Evolutionary conservation across 2,113 vertebrate genomes (phyloP).

Genomic region (Scartelaos histophorus): DNA sequence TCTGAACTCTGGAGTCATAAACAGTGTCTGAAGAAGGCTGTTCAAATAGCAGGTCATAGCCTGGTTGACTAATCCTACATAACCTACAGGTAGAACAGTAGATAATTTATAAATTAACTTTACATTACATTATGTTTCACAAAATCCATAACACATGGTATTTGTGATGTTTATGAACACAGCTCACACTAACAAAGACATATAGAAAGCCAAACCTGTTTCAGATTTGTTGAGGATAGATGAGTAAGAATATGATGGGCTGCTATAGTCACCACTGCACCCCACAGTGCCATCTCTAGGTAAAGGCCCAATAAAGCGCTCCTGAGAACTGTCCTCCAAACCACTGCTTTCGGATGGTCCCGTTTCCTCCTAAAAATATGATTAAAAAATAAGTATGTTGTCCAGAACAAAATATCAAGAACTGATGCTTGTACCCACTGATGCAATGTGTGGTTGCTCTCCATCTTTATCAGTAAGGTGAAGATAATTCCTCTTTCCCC

Average conservation of each 20-base stretch:
- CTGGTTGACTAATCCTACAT: constrained; percentile 97
- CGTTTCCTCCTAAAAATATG: constrained; percentile 83
- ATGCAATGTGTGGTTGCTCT: constrained; percentile 88
- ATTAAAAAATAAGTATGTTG: neutral
- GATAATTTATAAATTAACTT: neutral
- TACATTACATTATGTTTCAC: neutral
- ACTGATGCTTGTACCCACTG: constrained; percentile 75
- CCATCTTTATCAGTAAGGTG: constrained; percentile 95
- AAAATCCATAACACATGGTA: neutral
- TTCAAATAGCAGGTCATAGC: constrained; percentile 99
- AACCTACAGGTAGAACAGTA: constrained; percentile 79
- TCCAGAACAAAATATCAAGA: neutral
- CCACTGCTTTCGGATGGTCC: constrained; percentile 81
- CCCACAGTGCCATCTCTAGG: constrained; percentile 87
- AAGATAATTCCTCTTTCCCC: constrained; percentile 94
- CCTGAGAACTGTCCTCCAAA: constrained; percentile 84
- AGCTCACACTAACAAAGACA: neutral
- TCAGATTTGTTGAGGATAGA: constrained; percentile 96
- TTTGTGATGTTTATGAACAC: neutral
- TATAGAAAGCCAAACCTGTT: constrained; percentile 79
- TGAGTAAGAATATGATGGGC: constrained; percentile 93
- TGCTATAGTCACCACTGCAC: constrained; percentile 89
- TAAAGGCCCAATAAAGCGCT: constrained; percentile 91
- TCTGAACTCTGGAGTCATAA: constrained; percentile 99
- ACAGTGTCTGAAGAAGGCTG: constrained; percentile 97